A percentile compares a stretch with the other conserved stretches of the same genome.
phyloP scores from a whole-genome alignment of 2,113 vertebrate species.

The Pomatorhinus ruficollis region DNA sequence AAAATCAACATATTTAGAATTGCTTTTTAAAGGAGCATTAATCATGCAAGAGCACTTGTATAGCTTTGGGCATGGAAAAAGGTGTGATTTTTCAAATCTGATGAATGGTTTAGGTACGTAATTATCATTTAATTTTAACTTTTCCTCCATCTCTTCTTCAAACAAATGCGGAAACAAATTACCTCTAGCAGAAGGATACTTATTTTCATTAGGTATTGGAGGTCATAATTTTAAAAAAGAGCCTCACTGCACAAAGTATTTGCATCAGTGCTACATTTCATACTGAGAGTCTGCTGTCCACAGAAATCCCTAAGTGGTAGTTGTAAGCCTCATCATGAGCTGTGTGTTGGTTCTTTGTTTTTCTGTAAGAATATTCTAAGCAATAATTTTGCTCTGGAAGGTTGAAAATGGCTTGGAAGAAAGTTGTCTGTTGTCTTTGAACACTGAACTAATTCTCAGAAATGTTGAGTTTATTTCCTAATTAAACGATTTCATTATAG shows the following conservation, averaged over 20 bases:
- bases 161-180: background rate
- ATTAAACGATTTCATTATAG: background rate
- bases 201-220: background rate
- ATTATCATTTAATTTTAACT: background rate
- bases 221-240: background rate
- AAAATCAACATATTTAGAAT: background rate
- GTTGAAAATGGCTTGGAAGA: background rate
- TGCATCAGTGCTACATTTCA: background rate
- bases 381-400: background rate
- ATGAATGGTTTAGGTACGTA: background rate
- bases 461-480: background rate
- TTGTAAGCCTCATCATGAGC: background rate
- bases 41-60: background rate
- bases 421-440: background rate
- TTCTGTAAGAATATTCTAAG: background rate
- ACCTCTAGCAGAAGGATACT: background rate
- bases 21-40: background rate
- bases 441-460: background rate
- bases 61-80: background rate
- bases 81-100: background rate
- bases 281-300: background rate
- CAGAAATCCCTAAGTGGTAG: background rate
- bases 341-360: background rate
- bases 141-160: background rate
- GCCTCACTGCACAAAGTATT: background rate